Percentiles rank a stretch among this genome's conserved stretches.
These are phyloP conservation scores for Oceanodroma tethys DNA, from an alignment of 2,113 vertebrate species.

Conservation along the genomic window DNA sequence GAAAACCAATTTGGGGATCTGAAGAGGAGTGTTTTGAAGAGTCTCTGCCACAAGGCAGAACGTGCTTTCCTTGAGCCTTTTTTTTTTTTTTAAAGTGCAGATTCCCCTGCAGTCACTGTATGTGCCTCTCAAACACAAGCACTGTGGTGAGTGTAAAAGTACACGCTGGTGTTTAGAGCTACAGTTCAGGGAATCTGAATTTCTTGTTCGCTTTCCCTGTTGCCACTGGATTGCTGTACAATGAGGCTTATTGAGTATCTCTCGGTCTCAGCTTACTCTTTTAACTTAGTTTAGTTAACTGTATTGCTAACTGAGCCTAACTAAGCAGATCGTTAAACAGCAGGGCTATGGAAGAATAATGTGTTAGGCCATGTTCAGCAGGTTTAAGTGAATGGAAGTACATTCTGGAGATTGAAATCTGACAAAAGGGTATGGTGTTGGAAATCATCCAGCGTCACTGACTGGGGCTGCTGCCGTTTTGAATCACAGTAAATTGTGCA, in stretches of 20 bases:
- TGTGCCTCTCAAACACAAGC: not conserved
- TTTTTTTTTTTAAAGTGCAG: no score
- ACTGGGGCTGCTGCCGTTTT: not conserved
- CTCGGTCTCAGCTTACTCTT: not conserved
- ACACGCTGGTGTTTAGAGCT: fast-evolving
- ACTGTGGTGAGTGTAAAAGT: not conserved
- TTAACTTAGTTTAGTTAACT: not conserved
- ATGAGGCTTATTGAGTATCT: not conserved
- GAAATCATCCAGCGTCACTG: not conserved
- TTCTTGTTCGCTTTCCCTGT: not conserved
- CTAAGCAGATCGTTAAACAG: not conserved
- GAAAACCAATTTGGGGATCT: not conserved
- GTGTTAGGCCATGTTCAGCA: not conserved
- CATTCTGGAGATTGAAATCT: not conserved
- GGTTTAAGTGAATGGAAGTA: not conserved
- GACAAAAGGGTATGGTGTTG: not conserved
- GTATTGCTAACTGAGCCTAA: not conserved
- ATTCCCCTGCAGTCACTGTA: not conserved
- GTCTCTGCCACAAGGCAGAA: not conserved
- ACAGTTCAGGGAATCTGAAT: not conserved
- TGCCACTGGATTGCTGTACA: not conserved
- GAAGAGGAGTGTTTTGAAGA: not conserved
- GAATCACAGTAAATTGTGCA: not conserved
- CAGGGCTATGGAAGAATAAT: not conserved
- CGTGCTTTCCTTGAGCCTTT: not conserved